Percentiles rank a stretch among this genome's conserved stretches.
Conservation (phyloP, 92 coral and sea anemone genomes). For the Palythoa heliodiscus region DNA sequence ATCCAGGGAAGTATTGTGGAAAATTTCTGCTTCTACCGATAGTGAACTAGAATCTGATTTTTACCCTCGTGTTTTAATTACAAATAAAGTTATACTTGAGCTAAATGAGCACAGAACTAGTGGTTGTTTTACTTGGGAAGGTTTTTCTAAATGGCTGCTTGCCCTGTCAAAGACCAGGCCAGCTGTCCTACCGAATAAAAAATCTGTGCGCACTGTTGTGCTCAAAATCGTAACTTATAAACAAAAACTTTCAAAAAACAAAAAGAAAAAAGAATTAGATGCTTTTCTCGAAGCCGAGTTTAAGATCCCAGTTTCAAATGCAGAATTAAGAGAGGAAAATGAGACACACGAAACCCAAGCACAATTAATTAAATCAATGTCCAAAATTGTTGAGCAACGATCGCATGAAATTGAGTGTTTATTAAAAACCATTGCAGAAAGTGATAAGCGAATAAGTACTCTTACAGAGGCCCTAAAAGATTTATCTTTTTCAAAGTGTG, state of each 20-base stretch:
- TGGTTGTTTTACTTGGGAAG: slow-evolving; percentile 27
- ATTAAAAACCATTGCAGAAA: slow-evolving; percentile 11
- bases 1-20: slow-evolving; percentile 21
- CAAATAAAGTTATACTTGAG: slow-evolving; percentile 29
- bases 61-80: slow-evolving; percentile 24
- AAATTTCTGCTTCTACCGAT: slow-evolving; percentile 28
- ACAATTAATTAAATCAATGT: slow-evolving; percentile 12
- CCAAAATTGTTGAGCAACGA: background rate
- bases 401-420: slow-evolving; percentile 16
- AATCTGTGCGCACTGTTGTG: slow-evolving; percentile 6
- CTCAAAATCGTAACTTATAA: background rate
- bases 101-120: slow-evolving; percentile 12
- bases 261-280: slow-evolving; percentile 7
- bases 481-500: slow-evolving; percentile 1
- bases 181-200: slow-evolving; percentile 13
- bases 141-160: slow-evolving; percentile 25
- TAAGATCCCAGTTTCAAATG: background rate
- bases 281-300: slow-evolving; percentile 5
- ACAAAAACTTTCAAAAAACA: slow-evolving; percentile 31
- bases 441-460: background rate
- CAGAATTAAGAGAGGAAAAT: background rate
- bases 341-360: background rate
- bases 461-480: slow-evolving; percentile 25
- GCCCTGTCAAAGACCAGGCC: slow-evolving; percentile 24
- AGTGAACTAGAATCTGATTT: slow-evolving; percentile 23